Conservation (phyloP, 2,113 vertebrate species). For the Ornithorhynchus anatinus region DNA sequence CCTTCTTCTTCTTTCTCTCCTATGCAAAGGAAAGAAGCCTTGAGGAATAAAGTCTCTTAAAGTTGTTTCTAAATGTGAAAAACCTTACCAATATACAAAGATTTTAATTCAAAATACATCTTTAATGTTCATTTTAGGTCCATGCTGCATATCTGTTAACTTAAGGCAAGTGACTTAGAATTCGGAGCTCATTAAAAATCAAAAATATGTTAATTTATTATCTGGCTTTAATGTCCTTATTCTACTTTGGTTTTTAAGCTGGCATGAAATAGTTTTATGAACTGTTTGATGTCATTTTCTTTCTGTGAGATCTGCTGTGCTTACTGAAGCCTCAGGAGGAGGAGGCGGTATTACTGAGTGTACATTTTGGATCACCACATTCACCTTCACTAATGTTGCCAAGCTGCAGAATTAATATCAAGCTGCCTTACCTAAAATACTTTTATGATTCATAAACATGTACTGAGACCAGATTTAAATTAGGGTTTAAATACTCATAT, state of each 20-base stretch:
- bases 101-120: conserved; percentile 26
- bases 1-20: no score
- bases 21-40: no score
- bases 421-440: background rate
- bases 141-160: background rate
- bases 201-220: background rate
- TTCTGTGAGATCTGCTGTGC: background rate
- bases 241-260: conserved; percentile 1
- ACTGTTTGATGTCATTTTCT: background rate
- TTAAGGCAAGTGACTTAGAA: background rate
- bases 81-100: background rate
- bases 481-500: background rate
- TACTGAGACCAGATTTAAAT: background rate
- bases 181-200: conserved; percentile 2
- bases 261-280: background rate
- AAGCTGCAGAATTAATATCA: conserved; percentile 4
- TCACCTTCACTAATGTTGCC: background rate
- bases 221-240: background rate
- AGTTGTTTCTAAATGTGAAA: background rate
- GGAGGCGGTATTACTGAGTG: background rate
- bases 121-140: background rate
- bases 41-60: background rate
- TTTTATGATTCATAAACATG: background rate
- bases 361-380: background rate
- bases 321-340: background rate